Conservation (phyloP, 2,797 vertebrate species). For the Pteronotus mesoamericanus region DNA sequence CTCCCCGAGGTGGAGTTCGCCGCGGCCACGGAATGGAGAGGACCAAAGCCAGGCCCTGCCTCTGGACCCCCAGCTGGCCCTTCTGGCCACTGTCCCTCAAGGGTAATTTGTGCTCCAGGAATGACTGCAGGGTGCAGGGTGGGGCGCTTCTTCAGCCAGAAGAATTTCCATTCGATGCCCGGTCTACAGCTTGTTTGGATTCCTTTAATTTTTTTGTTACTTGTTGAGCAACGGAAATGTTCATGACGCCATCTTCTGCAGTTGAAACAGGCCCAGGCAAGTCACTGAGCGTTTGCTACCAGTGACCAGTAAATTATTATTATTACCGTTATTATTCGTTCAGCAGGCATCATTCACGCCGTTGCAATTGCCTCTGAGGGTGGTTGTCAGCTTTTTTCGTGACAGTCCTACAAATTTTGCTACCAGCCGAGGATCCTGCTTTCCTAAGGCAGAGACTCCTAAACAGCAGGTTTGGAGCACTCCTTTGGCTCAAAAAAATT, state of each 20-base stretch:
- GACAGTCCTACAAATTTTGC: background rate
- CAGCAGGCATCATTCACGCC: background rate
- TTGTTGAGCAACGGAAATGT: background rate
- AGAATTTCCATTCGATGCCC: background rate
- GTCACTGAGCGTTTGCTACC: background rate
- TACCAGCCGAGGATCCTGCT: background rate
- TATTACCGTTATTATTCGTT: background rate
- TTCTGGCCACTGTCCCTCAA: background rate
- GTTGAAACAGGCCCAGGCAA: background rate
- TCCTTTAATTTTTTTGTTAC: background rate
- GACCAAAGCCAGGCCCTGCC: background rate
- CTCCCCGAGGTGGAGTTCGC: background rate
- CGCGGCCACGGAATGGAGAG: fast-evolving
- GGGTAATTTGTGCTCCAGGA: background rate
- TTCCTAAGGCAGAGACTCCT: background rate
- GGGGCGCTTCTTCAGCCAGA: background rate
- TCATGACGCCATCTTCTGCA: background rate
- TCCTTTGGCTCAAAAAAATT: background rate
- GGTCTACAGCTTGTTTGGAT: background rate
- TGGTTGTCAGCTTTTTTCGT: background rate
- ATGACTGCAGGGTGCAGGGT: background rate
- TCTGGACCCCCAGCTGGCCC: background rate
- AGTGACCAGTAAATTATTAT: background rate
- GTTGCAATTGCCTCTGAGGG: background rate
- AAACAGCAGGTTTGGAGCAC: background rate